Evolutionary conservation across 2,113 vertebrate species (phyloP), one percentile per base, ranked within the genome.

Genomic region (Cyprinus carpio): DNA sequence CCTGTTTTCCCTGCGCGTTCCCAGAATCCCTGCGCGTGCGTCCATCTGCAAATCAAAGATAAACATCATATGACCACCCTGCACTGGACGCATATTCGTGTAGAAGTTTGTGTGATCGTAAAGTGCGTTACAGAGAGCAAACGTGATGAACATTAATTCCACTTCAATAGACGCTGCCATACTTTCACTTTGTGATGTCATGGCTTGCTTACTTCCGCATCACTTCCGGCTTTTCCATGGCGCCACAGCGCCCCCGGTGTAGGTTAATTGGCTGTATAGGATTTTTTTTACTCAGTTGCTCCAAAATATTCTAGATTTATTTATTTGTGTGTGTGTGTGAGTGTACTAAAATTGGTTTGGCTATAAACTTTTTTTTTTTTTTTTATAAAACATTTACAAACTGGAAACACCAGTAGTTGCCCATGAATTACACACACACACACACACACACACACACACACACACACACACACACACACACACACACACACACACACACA

Each of bases 21-120:
- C 37, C n/a, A 20, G 87, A 89, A 74, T 84, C 83, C 34, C 88
- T 83, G 77, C 79, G 34, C 69, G 81, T 87, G 84, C 89, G 64
- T 89, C 86, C 84, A 94, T 92, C 93, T 95, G 93, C 85, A 95
- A 95, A 91, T 93, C 93, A 88, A 93, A 91, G 89, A 94, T 93
- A 94, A 86, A 94, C 88, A 94, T 90, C 87, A 90, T 89, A 87
- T 93, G 85, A 94, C 90, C 83, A 88, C 18, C 34, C 87, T 78
- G 88, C 83, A 75, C 90, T 85, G 83, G 77, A 85, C 87, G 90
- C 81, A 92, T 82, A 92, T 77, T 84, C 86, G 83, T 90, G 87
- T 84, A 93, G 91, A 93, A 92, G 90, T 92, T 94, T 91, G 85
- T 86, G 90, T 89, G 90, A 94, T 87, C 90, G 90, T 91, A 89